Conservation (phyloP, 2,797 vertebrate species). For the Pipistrellus nathusii region DNA sequence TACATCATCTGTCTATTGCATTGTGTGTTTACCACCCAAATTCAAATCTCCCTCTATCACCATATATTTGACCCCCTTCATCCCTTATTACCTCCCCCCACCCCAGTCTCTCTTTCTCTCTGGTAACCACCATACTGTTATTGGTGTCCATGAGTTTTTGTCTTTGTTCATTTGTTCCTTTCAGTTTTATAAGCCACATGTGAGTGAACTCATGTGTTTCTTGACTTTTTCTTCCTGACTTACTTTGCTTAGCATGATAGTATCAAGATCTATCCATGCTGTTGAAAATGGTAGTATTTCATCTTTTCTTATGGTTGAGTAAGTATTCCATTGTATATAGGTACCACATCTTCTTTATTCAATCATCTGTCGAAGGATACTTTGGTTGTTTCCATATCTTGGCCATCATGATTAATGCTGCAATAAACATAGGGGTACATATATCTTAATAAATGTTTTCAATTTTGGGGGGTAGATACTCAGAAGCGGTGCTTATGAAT, state of each 20-base stretch:
- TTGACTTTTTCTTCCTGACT: background rate
- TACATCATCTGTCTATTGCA: background rate
- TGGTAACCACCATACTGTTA: background rate
- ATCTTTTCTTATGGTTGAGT: background rate
- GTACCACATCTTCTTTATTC: background rate
- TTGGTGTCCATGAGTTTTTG: background rate
- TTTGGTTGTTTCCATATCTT: background rate
- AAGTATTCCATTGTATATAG: background rate
- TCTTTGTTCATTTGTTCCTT: background rate
- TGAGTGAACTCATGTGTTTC: background rate
- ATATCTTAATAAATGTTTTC: background rate
- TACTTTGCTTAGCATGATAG: background rate
- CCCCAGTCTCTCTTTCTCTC: background rate
- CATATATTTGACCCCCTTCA: background rate
- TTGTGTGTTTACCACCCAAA: background rate
- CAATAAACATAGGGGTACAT: background rate
- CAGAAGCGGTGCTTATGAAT: background rate
- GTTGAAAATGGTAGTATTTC: background rate
- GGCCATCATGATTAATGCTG: background rate
- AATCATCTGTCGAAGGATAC: background rate
- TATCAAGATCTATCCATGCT: background rate
- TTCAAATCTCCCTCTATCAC: background rate
- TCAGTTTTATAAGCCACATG: background rate
- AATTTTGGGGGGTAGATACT: background rate
- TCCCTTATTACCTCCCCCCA: background rate